Conservation (phyloP, 2,797 vertebrate genomes). For the Tokudaia tokunoshimensis region DNA sequence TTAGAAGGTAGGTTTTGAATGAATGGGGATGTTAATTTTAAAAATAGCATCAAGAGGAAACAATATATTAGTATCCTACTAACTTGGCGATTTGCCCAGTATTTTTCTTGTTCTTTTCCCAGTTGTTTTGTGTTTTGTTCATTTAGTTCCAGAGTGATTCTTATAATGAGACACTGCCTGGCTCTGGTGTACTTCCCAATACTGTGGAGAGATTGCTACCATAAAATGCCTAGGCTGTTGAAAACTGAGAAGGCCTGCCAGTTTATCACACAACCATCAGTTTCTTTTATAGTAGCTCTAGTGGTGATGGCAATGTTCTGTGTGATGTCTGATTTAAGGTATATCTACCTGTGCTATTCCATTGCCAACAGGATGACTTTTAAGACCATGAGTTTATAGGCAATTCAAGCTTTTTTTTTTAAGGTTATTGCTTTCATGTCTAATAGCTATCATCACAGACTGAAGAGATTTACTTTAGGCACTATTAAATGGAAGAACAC, state of each 20-base stretch:
- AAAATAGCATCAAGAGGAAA: background rate
- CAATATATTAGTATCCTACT: background rate
- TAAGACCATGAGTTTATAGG: background rate
- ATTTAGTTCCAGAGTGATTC: background rate
- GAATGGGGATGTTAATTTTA: background rate
- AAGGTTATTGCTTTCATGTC: background rate
- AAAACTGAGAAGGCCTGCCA: background rate
- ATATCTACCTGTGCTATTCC: background rate
- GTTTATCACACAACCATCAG: background rate
- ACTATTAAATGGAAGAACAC: background rate
- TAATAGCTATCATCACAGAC: background rate
- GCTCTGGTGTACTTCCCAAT: background rate
- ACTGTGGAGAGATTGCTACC: background rate
- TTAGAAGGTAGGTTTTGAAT: background rate
- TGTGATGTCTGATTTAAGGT: background rate
- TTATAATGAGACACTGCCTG: background rate
- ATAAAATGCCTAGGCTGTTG: background rate
- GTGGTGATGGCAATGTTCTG: background rate
- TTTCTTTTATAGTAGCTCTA: background rate
- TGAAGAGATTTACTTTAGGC: background rate
- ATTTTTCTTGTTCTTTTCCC: background rate
- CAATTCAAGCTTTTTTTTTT: background rate
- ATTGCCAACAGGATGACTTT: background rate
- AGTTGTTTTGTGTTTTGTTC: background rate
- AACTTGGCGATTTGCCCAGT: background rate